phyloP scores from a whole-genome alignment of 2,797 vertebrate species.

The Hyperoplus immaculatus region DNA sequence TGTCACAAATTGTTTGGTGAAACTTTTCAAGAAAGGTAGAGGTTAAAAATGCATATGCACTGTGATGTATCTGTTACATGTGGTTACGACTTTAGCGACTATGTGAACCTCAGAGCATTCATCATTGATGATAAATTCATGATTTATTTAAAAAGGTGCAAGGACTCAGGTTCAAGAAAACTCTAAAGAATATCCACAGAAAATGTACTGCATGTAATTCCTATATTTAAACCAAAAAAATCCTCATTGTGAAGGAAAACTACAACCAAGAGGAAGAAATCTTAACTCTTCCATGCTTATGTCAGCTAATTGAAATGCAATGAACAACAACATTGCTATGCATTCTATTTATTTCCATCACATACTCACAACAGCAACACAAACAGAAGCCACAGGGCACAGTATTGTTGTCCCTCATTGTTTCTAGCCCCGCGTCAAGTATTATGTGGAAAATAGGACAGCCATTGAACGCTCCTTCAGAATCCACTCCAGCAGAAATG shows the following conservation, averaged over 20 bases:
- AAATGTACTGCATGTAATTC: slow-evolving; percentile 3
- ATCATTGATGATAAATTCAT: slow-evolving; percentile 43
- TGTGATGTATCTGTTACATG: neutral
- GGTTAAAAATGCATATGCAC: slow-evolving; percentile 20
- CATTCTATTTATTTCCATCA: slow-evolving; percentile 63
- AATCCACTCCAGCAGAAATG: slow-evolving; percentile 57
- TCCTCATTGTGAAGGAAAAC: slow-evolving; percentile 33
- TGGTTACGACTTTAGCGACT: neutral
- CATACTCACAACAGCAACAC: slow-evolving; percentile 56
- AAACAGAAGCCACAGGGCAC: slow-evolving; percentile 61
- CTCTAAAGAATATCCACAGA: slow-evolving; percentile 34
- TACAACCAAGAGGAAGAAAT: slow-evolving; percentile 48
- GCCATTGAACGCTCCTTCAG: slow-evolving; percentile 54
- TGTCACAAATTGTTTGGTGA: neutral
- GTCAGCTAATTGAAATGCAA: slow-evolving; percentile 67
- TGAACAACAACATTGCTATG: slow-evolving; percentile 57
- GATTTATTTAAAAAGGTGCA: slow-evolving; percentile 42
- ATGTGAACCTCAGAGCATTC: slow-evolving; percentile 20
- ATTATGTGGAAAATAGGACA: slow-evolving; percentile 70
- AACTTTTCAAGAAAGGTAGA: slow-evolving; percentile 6
- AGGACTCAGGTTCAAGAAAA: slow-evolving; percentile 25
- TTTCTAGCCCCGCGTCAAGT: slow-evolving; percentile 42
- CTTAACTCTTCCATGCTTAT: slow-evolving; percentile 53
- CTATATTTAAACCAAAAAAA: slow-evolving; percentile 18
- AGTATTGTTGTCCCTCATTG: slow-evolving; percentile 56